Evolutionary conservation across 2,797 vertebrate species (phyloP).

Genomic region (Pangasius mekongensis): DNA sequence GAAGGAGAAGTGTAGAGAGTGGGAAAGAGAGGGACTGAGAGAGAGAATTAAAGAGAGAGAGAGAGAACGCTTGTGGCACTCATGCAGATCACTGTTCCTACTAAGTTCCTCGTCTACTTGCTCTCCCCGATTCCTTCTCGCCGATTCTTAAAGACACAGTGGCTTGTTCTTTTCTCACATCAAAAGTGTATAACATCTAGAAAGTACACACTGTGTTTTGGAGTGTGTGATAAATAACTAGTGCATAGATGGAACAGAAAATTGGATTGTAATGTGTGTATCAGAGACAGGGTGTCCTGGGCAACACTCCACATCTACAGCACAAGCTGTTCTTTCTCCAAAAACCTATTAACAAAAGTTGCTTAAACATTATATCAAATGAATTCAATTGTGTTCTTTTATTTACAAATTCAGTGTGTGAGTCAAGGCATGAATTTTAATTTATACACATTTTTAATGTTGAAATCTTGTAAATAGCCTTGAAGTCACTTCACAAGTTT

Average conservation of each 20-base stretch:
- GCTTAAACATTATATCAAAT: background rate
- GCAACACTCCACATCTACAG: background rate
- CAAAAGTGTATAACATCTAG: background rate
- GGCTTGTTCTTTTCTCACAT: background rate
- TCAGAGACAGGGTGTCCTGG: background rate
- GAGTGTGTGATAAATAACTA: background rate
- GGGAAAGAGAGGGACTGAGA: conserved; percentile 25
- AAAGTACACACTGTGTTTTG: background rate
- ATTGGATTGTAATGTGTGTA: background rate
- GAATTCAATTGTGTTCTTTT: background rate
- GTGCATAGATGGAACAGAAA: background rate
- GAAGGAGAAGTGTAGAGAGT: conserved; percentile 12
- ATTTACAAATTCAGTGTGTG: background rate
- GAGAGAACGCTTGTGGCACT: conserved; percentile 37
- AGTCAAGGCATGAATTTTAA: background rate
- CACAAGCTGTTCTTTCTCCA: background rate
- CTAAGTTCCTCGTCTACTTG: conserved; percentile 66
- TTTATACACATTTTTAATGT: background rate
- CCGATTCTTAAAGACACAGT: conserved; percentile 76
- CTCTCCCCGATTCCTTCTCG: conserved; percentile 69
- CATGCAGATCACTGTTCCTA: conserved; percentile 43
- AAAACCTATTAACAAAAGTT: background rate
- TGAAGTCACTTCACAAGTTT: background rate
- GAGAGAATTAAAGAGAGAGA: conserved; percentile 7
- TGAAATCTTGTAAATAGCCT: background rate